A percentile compares a stretch with the other conserved stretches of the same genome.
phyloP scores from a whole-genome alignment of 2,797 vertebrate genomes.

The Myotis vivesi region DNA sequence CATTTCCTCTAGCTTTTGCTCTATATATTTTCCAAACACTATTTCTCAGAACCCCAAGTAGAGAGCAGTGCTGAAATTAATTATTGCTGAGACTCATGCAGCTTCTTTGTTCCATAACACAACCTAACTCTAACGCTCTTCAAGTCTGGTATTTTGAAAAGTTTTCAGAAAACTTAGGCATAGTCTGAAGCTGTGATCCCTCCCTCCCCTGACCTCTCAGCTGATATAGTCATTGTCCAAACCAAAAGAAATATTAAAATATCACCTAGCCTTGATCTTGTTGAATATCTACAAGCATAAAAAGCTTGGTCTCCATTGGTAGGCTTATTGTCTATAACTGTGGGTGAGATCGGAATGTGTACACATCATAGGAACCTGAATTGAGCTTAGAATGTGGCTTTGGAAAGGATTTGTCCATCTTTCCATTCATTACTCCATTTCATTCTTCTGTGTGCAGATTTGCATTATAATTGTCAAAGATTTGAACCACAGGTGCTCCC shows the following conservation, averaged over 20 bases:
- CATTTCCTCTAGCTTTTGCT: slow-evolving; percentile 1
- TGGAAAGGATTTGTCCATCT: not conserved
- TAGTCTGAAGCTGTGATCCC: not conserved
- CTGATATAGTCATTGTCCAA: not conserved
- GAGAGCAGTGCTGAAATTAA: not conserved
- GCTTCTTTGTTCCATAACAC: not conserved
- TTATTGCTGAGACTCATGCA: not conserved
- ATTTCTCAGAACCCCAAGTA: not conserved
- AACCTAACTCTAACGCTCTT: not conserved
- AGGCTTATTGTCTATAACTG: not conserved
- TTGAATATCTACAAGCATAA: not conserved
- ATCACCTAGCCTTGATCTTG: not conserved
- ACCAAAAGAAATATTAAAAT: not conserved
- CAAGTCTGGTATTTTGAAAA: not conserved
- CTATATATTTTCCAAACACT: not conserved
- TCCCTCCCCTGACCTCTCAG: fast-evolving
- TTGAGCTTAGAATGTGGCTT: not conserved
- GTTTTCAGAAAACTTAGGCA: not conserved
- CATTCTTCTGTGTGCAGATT: not conserved
- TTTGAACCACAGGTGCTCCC: not conserved
- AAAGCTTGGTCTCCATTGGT: not conserved
- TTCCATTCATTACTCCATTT: not conserved
- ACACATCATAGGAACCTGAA: not conserved
- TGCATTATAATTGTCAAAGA: not conserved
- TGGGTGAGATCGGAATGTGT: not conserved